Evolutionary conservation across 2,113 vertebrate species (phyloP).

Genomic region (Sylvilagus bachmani): DNA sequence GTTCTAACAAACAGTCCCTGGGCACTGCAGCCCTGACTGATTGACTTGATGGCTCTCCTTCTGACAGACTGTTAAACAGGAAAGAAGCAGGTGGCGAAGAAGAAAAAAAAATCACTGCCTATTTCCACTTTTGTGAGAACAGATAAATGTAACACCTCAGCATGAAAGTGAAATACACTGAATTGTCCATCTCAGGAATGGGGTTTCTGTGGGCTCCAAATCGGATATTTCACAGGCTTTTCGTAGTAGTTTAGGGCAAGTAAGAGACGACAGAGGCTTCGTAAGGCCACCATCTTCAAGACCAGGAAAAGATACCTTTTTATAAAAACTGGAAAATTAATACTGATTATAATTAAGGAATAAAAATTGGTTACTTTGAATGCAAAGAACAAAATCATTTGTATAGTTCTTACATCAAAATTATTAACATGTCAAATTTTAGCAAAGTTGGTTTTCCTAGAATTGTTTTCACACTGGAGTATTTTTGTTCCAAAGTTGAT

Average conservation of each 20-base stretch:
- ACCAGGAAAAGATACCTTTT: not conserved
- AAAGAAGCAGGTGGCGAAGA: not conserved
- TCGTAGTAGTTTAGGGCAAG: not conserved
- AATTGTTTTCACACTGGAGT: not conserved
- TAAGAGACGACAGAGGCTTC: conserved; percentile 6
- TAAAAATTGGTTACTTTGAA: not conserved
- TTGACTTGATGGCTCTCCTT: conserved; percentile 52
- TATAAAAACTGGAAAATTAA: not conserved
- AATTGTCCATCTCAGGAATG: not conserved
- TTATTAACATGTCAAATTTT: not conserved
- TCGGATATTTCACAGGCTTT: not conserved
- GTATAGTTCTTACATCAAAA: not conserved
- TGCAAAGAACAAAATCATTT: not conserved
- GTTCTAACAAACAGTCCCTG: conserved; percentile 71
- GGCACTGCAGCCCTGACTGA: conserved; percentile 61
- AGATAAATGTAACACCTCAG: not conserved
- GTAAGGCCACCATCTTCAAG: not conserved
- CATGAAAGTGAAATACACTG: not conserved
- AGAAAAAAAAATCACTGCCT: not conserved
- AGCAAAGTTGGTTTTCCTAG: not conserved
- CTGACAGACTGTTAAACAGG: conserved; percentile 47
- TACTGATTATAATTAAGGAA: not conserved
- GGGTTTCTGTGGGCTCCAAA: not conserved
- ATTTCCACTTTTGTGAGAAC: not conserved
- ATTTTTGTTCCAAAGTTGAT: not conserved